Evolutionary conservation across 2,888 invertebrate species (phyloP).

Genomic region (Aspidiotus rigidus): DNA sequence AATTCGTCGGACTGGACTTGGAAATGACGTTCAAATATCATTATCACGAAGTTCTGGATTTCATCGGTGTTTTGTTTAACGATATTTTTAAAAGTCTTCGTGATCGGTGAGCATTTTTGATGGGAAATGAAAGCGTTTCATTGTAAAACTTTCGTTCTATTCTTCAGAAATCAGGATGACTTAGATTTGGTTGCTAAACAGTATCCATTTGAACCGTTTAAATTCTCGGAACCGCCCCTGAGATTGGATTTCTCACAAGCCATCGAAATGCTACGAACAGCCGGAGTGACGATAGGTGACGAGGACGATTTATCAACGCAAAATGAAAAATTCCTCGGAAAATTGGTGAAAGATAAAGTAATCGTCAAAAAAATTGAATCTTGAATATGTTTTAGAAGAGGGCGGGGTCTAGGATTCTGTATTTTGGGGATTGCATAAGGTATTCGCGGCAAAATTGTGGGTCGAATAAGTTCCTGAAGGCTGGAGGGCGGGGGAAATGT

Average conservation of each 20-base stretch:
- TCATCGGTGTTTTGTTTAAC: slow-evolving; percentile 84
- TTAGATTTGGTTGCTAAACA: neutral
- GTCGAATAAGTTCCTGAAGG: neutral
- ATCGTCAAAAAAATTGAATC: neutral
- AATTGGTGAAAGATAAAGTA: neutral
- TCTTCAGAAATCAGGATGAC: neutral
- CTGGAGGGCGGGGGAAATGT: too few species aligned
- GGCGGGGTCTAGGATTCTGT: too few species aligned
- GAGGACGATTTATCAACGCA: neutral
- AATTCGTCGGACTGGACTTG: slow-evolving; percentile 93
- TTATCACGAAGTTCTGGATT: slow-evolving; percentile 84
- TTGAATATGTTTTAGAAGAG: too few species aligned
- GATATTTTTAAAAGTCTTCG: slow-evolving; percentile 80
- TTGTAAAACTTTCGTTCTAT: too few species aligned
- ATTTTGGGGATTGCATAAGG: too few species aligned
- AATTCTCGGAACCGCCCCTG: neutral
- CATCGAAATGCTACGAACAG: neutral
- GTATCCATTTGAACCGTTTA: neutral
- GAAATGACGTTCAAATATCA: slow-evolving; percentile 98
- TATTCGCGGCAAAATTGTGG: neutral
- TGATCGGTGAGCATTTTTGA: slow-evolving; percentile 7
- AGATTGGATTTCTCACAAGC: neutral
- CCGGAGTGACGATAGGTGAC: neutral
- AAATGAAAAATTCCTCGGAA: neutral
- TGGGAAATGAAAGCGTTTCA: too few species aligned